Conservation (phyloP, 2,888 invertebrate genomes). For the Parelbella ahira region DNA sequence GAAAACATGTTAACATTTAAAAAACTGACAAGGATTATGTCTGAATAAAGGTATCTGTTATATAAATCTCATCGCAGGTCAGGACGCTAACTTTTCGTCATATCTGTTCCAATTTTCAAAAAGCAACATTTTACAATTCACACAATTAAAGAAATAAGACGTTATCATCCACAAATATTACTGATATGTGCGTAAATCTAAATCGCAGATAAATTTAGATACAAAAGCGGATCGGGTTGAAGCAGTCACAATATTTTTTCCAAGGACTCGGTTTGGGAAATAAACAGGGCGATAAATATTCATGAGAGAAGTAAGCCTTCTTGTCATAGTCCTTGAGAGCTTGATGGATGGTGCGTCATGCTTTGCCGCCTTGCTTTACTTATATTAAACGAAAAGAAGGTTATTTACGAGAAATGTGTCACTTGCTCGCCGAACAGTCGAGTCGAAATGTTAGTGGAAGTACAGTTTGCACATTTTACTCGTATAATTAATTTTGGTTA, state of each 20-base stretch:
- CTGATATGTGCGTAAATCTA: constrained; percentile 20
- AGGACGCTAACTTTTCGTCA: too few species aligned
- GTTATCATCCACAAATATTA: too few species aligned
- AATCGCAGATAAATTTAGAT: constrained; percentile 21
- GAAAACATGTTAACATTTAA: too few species aligned
- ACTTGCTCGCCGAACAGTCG: constrained; percentile 17
- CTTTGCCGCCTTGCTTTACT: constrained; percentile 45
- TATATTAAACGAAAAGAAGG: constrained; percentile 32
- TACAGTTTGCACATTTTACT: constrained; percentile 13
- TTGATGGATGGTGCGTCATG: constrained; percentile 67
- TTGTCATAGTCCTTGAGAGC: constrained; percentile 68
- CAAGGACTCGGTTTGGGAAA: constrained; percentile 46
- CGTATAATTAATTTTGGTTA: too few species aligned
- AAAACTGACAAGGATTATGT: too few species aligned
- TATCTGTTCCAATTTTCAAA: too few species aligned
- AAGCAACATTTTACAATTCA: too few species aligned
- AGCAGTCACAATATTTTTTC: constrained; percentile 44
- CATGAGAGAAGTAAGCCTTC: constrained; percentile 70
- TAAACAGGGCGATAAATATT: constrained; percentile 70
- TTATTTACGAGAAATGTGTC: constrained; percentile 26
- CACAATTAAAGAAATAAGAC: too few species aligned
- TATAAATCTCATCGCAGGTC: too few species aligned
- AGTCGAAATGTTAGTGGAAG: constrained; percentile 11
- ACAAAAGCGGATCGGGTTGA: constrained; percentile 38
- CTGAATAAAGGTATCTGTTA: too few species aligned